Conservation (phyloP, 2,113 vertebrate species). For the Pimephales promelas region DNA sequence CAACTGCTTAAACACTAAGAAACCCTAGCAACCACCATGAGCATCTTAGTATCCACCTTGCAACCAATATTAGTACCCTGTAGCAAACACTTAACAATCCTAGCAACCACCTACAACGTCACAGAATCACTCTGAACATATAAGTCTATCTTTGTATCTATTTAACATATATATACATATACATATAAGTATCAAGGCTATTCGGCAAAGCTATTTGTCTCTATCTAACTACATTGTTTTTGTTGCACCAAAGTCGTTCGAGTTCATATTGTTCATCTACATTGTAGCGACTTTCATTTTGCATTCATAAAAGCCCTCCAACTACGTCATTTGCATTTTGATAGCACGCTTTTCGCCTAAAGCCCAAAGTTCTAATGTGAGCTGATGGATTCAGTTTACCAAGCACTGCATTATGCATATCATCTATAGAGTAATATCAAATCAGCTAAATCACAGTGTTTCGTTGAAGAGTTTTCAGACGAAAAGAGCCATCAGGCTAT, state of each 20-base stretch:
- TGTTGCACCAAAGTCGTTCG: background rate
- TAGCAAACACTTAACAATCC: background rate
- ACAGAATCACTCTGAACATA: too few species aligned
- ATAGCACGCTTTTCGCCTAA: constrained; percentile 64
- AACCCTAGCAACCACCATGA: background rate
- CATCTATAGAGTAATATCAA: constrained; percentile 39
- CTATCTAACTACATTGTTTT: background rate
- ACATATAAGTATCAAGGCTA: background rate
- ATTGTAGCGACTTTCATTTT: constrained; percentile 27
- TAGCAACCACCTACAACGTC: too few species aligned
- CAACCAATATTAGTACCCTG: background rate
- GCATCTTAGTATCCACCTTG: background rate
- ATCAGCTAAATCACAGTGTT: constrained; percentile 20
- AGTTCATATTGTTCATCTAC: background rate
- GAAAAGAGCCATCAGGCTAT: background rate
- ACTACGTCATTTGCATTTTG: constrained; percentile 71
- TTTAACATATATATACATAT: too few species aligned
- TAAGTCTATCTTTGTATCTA: too few species aligned
- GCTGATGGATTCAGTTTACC: constrained; percentile 44
- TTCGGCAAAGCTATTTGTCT: background rate
- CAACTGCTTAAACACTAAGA: too few species aligned
- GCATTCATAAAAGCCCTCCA: constrained; percentile 44
- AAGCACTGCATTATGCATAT: constrained; percentile 53
- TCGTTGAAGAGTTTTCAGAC: constrained; percentile 3
- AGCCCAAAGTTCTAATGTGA: constrained; percentile 62